These are phyloP conservation scores for Apotomis turbidana DNA, from an alignment of 2,888 invertebrate species.

Conservation along the genomic window DNA sequence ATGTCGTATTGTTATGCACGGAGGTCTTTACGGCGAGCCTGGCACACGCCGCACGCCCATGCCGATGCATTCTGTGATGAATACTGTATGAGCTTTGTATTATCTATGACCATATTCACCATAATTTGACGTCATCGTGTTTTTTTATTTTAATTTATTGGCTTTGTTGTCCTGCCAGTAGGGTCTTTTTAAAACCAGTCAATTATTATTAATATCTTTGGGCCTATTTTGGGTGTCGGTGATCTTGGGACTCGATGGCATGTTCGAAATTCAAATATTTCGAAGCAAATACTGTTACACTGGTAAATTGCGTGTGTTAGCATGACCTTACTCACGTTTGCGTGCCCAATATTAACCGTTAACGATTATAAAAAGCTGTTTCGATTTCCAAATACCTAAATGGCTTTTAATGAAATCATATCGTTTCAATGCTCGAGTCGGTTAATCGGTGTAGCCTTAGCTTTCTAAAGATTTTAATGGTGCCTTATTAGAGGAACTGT, in stretches of 20 bases:
- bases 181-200: background rate
- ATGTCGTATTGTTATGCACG: constrained; percentile 62
- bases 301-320: constrained; percentile 47
- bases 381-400: constrained; percentile 39
- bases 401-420: constrained; percentile 28
- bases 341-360: constrained; percentile 27
- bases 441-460: constrained; percentile 42
- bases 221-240: background rate
- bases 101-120: constrained; percentile 26
- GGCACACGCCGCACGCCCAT: constrained; percentile 80
- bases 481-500: constrained; percentile 18
- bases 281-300: background rate
- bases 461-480: constrained; percentile 57
- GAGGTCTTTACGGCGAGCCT: constrained; percentile 60
- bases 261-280: background rate
- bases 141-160: constrained; percentile 1
- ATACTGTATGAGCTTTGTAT: constrained; percentile 55
- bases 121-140: constrained; percentile 29
- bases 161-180: constrained; percentile 3
- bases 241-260: background rate
- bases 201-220: too few species aligned
- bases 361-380: constrained; percentile 33
- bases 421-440: constrained; percentile 19
- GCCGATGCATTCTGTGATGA: constrained; percentile 60
- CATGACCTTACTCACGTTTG: constrained; percentile 53